Conservation (phyloP, 2,888 invertebrate genomes). For the Lamellibrachia satsuma region DNA sequence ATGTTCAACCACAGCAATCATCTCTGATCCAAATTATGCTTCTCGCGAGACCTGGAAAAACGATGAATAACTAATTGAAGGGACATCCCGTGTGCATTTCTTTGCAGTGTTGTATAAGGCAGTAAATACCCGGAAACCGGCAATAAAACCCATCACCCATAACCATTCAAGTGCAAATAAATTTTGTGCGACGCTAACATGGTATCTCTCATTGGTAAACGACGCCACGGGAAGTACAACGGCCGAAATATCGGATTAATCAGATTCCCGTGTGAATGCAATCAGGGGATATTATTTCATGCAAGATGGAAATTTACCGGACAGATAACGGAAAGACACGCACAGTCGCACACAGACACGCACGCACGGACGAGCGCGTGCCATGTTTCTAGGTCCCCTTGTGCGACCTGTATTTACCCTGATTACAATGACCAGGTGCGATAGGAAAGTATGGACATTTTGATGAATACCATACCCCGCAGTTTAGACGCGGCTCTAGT, state of each 20-base stretch:
- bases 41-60: neutral
- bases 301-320: neutral
- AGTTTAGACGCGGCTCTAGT: neutral
- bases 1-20: neutral
- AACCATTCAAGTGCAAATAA: neutral
- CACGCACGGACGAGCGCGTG: neutral
- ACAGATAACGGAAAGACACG: neutral
- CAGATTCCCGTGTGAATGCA: neutral
- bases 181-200: neutral
- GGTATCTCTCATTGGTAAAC: neutral
- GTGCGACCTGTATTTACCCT: neutral
- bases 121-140: neutral
- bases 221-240: neutral
- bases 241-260: neutral
- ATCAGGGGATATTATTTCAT: neutral
- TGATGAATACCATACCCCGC: neutral
- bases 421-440: neutral
- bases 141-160: neutral
- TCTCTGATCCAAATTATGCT: neutral
- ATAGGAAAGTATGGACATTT: neutral
- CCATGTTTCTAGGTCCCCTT: neutral
- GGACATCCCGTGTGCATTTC: neutral
- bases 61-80: neutral
- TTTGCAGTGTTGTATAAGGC: neutral
- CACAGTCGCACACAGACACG: neutral